A percentile compares a stretch with the other conserved stretches of the same genome.
Evolutionary conservation across 2,797 vertebrate genomes (phyloP).

Genomic region (Centroberyx gerrardi): DNA sequence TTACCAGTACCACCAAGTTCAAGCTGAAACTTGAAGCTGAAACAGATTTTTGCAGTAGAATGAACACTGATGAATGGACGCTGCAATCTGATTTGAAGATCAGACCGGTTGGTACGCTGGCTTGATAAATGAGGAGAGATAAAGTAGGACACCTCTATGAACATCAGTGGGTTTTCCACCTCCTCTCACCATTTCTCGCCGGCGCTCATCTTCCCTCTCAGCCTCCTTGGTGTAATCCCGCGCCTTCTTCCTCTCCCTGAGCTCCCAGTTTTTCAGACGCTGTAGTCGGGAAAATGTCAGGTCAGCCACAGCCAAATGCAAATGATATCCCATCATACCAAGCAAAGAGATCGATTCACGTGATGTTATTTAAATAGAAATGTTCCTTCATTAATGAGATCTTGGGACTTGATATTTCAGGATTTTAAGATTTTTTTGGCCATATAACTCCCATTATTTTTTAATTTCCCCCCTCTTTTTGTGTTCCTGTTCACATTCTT

Average conservation of each 20-base stretch:
- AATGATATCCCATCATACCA: background rate
- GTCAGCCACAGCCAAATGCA: constrained; percentile 17
- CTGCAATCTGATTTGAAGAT: too few species aligned
- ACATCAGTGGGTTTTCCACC: background rate
- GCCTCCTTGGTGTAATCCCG: constrained; percentile 95
- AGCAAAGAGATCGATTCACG: background rate
- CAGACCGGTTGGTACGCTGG: too few species aligned
- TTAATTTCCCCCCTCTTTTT: too few species aligned
- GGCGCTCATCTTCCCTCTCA: constrained; percentile 96
- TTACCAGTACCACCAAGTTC: background rate
- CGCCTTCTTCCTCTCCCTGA: constrained; percentile 96
- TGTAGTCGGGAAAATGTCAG: constrained; percentile 73
- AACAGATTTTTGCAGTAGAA: too few species aligned
- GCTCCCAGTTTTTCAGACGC: constrained; percentile 99
- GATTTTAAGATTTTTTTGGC: too few species aligned
- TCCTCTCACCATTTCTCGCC: constrained; percentile 92
- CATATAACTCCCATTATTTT: background rate
- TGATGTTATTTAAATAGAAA: background rate
- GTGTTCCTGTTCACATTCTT: background rate
- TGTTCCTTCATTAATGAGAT: too few species aligned
- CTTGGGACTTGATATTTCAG: too few species aligned
- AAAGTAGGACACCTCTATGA: background rate
- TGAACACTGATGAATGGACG: too few species aligned
- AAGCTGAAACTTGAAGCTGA: too few species aligned
- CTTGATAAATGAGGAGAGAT: background rate